Evolutionary conservation across 2,797 vertebrate genomes (phyloP), one percentile per base, ranked within the genome.

Genomic region (Lates japonicus): DNA sequence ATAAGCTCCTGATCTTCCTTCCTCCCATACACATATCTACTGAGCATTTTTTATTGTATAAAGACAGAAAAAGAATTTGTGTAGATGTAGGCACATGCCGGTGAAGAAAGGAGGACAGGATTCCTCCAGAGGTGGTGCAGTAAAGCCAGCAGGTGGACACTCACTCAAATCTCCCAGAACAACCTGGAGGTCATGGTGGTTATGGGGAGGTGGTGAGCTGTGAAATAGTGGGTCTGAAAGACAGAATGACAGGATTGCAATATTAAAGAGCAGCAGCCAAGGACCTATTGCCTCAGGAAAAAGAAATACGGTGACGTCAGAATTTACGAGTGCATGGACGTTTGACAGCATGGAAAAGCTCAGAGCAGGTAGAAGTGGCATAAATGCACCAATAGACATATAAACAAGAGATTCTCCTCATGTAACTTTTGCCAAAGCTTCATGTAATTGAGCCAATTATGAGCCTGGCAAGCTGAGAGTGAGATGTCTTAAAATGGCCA

Each of bases 401-500:
- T 12, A 14, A 33, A 11, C 20, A 48, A 49, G 5, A 37, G 3
- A 1, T 37, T 6, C 14, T 22, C 12, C 4, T 35, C 1, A 14
- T 7, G 35, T n/a, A 35, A 33, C 7, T 4, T 61, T 41, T 22
- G 48, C 42, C 59, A 62, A 48, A 55, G 49, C 64, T 16, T 79
- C 19, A 48, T 29, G 5, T 41, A 35, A 11, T 2, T 19, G 11
- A 55, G 39, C 44, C 22, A 14, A 35, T 19, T 58, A 16, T 12
- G 70, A 70, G 44, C 19, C 33, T 64, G 35, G 49, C 41, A 20
- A 49, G 33, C 29, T 39, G 11, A 25, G 49, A 54, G 46, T 60
- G 71, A 60, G 17, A 39, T 42, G 9, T 65, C 33, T 35, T 42
- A 19, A 77, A 57, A 35, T 59, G 37, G 9, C 39, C 37, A 69